These are phyloP conservation scores for Myiotriccus ornatus DNA, from an alignment of 2,797 vertebrate species.

Conservation along the genomic window DNA sequence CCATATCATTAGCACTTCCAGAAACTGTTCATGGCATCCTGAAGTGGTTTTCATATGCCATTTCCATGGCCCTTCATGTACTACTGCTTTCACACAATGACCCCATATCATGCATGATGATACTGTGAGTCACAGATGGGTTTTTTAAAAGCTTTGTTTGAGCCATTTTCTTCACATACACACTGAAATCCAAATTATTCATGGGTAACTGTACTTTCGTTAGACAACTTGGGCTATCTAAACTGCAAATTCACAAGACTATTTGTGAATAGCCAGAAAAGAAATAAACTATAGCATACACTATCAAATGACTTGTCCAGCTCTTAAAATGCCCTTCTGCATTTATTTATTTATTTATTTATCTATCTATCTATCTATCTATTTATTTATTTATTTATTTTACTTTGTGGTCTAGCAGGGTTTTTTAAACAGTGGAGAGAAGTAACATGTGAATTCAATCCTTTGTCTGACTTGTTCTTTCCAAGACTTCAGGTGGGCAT, in stretches of 20 bases:
- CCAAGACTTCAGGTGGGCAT: background rate
- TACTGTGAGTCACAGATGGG: constrained; percentile 4
- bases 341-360: too few species aligned
- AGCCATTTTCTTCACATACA: constrained; percentile 27
- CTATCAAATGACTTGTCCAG: background rate
- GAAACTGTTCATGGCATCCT: background rate
- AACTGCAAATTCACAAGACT: background rate
- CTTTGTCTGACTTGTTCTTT: background rate
- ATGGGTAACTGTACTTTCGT: constrained; percentile 31
- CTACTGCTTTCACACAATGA: background rate
- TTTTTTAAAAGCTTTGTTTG: constrained; percentile 19
- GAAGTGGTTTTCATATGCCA: background rate
- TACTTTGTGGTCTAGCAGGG: background rate
- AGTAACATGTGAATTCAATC: background rate
- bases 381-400: background rate
- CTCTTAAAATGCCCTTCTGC: background rate
- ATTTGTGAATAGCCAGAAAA: constrained; percentile 1
- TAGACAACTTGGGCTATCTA: background rate
- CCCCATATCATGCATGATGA: background rate
- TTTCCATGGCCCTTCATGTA: background rate
- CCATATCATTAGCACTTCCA: background rate
- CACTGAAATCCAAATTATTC: constrained; percentile 42
- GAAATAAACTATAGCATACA: background rate
- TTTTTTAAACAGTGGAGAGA: background rate
- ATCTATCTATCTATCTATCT: too few species aligned